Evolutionary conservation across 2,113 vertebrate species (phyloP).

Genomic region (Marmota flaviventris): DNA sequence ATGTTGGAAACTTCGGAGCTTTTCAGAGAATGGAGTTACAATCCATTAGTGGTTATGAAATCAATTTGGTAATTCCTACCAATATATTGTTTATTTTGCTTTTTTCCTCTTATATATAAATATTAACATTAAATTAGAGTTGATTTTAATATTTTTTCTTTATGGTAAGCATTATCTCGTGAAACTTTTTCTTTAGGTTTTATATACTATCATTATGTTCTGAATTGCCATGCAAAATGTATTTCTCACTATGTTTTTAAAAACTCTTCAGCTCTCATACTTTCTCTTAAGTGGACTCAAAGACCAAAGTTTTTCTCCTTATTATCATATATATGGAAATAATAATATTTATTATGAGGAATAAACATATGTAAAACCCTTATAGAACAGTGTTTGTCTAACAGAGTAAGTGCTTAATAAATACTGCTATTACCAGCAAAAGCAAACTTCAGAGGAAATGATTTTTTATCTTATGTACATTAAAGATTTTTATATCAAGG

Average conservation of each 20-base stretch:
- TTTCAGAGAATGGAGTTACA: neutral
- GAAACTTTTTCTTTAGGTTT: neutral
- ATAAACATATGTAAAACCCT: neutral
- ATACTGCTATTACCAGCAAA: neutral
- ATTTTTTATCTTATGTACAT: constrained; percentile 18
- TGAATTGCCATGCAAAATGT: constrained; percentile 23
- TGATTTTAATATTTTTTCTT: constrained; percentile 22
- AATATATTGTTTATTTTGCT: constrained; percentile 26
- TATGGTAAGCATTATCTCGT: constrained; percentile 14
- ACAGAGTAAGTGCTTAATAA: neutral
- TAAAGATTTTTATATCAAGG: neutral
- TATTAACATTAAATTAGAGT: neutral
- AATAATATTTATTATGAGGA: neutral
- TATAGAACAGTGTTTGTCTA: neutral
- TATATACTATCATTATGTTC: neutral
- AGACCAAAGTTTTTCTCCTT: neutral
- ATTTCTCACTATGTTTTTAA: constrained; percentile 43
- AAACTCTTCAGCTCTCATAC: neutral
- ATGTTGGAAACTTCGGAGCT: constrained; percentile 28
- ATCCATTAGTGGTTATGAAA: neutral
- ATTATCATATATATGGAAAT: neutral
- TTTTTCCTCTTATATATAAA: constrained; percentile 17
- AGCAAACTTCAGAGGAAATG: neutral
- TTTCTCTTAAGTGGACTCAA: constrained; percentile 30
- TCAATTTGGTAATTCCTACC: neutral